Percentiles rank a stretch among this genome's conserved stretches.
These are phyloP conservation scores for Spicauda simplicius DNA, from an alignment of 2,888 invertebrate genomes.

Conservation along the genomic window DNA sequence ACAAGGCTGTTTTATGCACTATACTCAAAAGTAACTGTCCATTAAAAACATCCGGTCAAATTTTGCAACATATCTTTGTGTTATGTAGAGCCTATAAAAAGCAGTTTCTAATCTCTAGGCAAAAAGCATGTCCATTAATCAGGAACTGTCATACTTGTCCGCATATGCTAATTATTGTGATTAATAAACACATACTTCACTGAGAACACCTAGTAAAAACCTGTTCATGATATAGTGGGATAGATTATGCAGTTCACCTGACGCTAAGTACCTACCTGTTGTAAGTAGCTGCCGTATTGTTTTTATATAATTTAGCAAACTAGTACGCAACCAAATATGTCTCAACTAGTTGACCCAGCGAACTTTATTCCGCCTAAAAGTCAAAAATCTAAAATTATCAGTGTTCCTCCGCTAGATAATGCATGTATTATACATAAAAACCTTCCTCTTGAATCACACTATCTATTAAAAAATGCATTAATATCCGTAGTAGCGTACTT, in stretches of 20 bases:
- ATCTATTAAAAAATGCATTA: no score
- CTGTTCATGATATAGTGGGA: conserved; percentile 2
- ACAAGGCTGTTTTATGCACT: no score
- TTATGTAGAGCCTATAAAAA: neutral
- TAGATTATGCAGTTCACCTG: neutral
- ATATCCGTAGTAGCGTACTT: no score
- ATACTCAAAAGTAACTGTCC: no score
- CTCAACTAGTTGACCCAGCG: no score
- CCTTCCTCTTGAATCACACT: no score
- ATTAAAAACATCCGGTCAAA: neutral
- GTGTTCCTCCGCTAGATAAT: no score
- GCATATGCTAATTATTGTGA: conserved; percentile 1
- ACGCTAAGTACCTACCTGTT: neutral
- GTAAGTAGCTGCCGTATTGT: neutral
- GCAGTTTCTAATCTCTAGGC: neutral
- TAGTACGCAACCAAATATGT: no score
- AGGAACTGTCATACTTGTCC: conserved; percentile 23
- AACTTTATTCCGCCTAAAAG: no score
- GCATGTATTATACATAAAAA: no score
- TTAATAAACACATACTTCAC: neutral
- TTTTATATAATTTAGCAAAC: no score
- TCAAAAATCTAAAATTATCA: no score
- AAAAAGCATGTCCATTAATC: conserved; percentile 6
- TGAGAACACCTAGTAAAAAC: conserved; percentile 14
- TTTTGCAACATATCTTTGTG: neutral